Base-by-base conservation (phyloP, 2,888 invertebrate genomes). In the Tuberolachnus salignus region DNA sequence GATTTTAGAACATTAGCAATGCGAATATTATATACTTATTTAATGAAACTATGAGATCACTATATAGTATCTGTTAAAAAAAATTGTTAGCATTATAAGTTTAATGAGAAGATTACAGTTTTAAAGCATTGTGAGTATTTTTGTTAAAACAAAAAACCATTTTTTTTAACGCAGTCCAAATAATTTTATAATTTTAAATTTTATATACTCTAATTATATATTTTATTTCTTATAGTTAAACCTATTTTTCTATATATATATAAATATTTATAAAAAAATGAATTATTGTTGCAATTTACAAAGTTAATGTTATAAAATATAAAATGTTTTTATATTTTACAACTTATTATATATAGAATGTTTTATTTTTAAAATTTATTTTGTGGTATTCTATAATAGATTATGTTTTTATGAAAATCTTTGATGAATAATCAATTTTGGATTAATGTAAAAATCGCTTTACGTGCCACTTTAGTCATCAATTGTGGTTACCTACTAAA, bases 371-470 rank as follows among this genome's bases (percentile, higher is more conserved):
- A n/a, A n/a, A n/a, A n/a, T n/a, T n/a, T n/a, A n/a, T n/a, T n/a
- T n/a, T n/a, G n/a, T n/a, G n/a, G n/a, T n/a, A n/a, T n/a, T n/a
- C n/a, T 6, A 34, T 34, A 34, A 6, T 34, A 34, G 6, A 34
- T 34, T 34, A 34, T 34, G 34, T 34, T 34, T 34, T 34, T 34
- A 34, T 4, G 34, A 64, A 64, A 64, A 64, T 21, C 64, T 21
- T 64, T 64, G 46, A 46, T 64, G 2, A 23, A 23, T 57, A 23
- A 23, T 57, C 44, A 57, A 46, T 57, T 23, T 57, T 57, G 44
- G 1, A 55, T 55, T 70, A 11, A 57, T 44, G 44, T 70, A 21
- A 57, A 69, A 70, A 55, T 3, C 11, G 16, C 44, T 70, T 70
- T 44, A 42, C 42, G 55, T 44, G 44, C 55, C 21, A 44, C 42